Conservation (phyloP, 2,797 vertebrate genomes). For the Darevskia mixta region DNA sequence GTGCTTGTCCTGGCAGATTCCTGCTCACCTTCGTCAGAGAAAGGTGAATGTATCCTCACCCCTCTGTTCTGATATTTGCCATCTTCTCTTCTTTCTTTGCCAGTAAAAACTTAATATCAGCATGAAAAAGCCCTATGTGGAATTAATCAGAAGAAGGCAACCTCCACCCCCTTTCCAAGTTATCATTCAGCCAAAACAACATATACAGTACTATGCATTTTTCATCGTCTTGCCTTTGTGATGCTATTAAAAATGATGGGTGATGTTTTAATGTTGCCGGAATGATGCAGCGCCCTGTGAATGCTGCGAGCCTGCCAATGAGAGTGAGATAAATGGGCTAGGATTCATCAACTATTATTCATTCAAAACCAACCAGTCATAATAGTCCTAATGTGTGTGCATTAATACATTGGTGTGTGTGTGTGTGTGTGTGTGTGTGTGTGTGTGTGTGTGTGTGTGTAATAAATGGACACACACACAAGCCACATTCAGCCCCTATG, state of each 20-base stretch:
- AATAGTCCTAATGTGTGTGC: not conserved
- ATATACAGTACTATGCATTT: not conserved
- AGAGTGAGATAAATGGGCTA: constrained; percentile 3
- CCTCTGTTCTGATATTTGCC: not conserved
- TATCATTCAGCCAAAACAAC: not conserved
- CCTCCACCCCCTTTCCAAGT: not conserved
- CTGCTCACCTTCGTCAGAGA: constrained; percentile 1
- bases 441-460: too few species aligned
- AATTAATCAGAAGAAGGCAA: not conserved
- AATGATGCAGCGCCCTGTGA: not conserved
- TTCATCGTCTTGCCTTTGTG: not conserved
- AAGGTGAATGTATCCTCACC: not conserved
- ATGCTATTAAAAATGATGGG: not conserved
- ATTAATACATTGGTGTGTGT: not conserved
- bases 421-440: too few species aligned
- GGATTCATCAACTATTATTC: not conserved
- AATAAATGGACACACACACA: not conserved
- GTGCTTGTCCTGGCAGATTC: constrained; percentile 9
- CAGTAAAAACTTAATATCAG: constrained; percentile 19
- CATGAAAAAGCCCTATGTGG: constrained; percentile 21
- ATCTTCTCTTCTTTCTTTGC: constrained; percentile 31
- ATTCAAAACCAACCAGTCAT: constrained; percentile 2
- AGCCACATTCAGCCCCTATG: not conserved
- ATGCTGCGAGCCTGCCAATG: not conserved
- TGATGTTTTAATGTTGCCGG: not conserved